Evolutionary conservation across 2,797 vertebrate genomes (phyloP), one percentile per base, ranked within the genome.

Genomic region (Hoplostethus mediterraneus): DNA sequence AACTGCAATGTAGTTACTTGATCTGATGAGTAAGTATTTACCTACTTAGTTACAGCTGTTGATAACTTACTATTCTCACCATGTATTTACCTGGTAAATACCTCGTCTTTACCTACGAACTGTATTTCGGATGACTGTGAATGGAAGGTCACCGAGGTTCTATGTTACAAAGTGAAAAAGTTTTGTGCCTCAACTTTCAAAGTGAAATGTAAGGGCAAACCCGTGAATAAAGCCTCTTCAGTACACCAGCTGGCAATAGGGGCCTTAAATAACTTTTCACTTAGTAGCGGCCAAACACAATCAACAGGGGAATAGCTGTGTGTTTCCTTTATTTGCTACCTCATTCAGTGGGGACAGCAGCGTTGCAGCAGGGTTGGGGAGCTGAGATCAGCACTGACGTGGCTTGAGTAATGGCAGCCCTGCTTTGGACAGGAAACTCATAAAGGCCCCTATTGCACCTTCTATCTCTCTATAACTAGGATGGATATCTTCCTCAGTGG

Each of bases 371-470:
- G 28, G 28, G 1, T 28, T 28, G 28, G 28, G 51, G 60, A 58
- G 63, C 63, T 47, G 44, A 77, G 77, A 82, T 72, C 67, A 58
- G 70, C 55, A 25, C 57, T 56, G 72, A 73, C 75, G 48, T 31
- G 47, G 42, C 63, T 54, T 73, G 72, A 82, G 69, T 77, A 75
- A 87, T 87, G 77, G 66, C 57, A 16, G 66, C 44, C 44, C 45
- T 17, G 65, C 62, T 71, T 42, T 47, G 59, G 79, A 78, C 71
- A 66, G 59, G 75, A 80, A 84, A 71, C 71, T 84, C 82, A 84
- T 82, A 79, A 78, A 80, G 68, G 63, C 67, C 74, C 69, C 72
- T 67, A 52, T 40, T 54, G 72, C 55, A 54, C 58, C 69, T 75
- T 64, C 69, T 63, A 49, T 72, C 72, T 66, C 57, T 61, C 67